phyloP scores from a whole-genome alignment of 2,888 invertebrate genomes.

The Thera obeliscata region DNA sequence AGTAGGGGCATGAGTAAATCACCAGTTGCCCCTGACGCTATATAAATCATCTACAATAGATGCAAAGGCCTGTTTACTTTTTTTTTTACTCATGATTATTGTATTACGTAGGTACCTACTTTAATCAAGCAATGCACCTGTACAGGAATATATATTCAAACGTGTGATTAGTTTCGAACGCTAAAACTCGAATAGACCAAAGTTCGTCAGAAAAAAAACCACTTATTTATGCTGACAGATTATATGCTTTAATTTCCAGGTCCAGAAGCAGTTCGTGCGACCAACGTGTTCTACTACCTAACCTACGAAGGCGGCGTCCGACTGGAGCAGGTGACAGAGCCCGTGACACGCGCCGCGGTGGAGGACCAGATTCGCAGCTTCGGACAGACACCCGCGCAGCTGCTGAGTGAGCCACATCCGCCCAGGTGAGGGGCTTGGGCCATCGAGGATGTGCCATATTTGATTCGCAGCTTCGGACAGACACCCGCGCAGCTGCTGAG shows the following conservation, averaged over 20 bases:
- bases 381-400: slow-evolving; percentile 99
- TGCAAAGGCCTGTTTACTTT: too few relatives aligned
- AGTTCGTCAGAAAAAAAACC: slow-evolving; percentile 13
- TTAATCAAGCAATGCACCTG: too few relatives aligned
- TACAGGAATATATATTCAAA: too few relatives aligned
- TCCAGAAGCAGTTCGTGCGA: slow-evolving; percentile 98
- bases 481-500: slow-evolving; percentile 98
- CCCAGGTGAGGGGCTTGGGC: slow-evolving; percentile 84
- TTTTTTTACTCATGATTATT: too few relatives aligned
- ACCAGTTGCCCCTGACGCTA: too few relatives aligned
- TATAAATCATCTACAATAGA: too few relatives aligned
- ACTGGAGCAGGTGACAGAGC: slow-evolving; percentile 94
- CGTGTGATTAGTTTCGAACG: too few relatives aligned
- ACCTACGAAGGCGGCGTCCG: slow-evolving; percentile 99
- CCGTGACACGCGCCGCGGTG: slow-evolving; percentile 95
- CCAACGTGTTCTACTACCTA: slow-evolving; percentile 99
- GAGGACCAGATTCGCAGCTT: slow-evolving; percentile 99
- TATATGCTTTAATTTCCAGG: slow-evolving; percentile 75
- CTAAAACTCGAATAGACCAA: too few relatives aligned
- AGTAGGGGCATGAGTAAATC: too few relatives aligned
- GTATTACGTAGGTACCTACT: too few relatives aligned
- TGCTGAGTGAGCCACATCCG: slow-evolving; percentile 99
- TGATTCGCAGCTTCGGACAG: slow-evolving; percentile 98
- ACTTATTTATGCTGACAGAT: background rate
- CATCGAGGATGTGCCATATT: too few relatives aligned